A percentile compares a stretch with the other conserved stretches of the same genome.
Evolutionary conservation across 2,797 vertebrate genomes (phyloP).

Genomic region (Poeciliopsis paucimaculata): DNA sequence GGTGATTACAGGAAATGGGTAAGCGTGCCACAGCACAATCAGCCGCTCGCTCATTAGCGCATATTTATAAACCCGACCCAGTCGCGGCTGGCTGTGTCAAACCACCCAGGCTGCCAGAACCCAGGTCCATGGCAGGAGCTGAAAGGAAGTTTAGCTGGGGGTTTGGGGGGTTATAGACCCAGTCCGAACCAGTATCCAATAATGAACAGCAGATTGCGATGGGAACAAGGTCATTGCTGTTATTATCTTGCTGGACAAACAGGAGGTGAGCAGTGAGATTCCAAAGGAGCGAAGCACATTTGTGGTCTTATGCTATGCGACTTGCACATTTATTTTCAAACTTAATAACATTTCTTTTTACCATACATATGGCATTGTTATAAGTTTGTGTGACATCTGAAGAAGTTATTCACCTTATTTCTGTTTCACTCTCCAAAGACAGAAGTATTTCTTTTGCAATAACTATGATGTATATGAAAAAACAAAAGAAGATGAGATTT

Average conservation of each 20-base stretch:
- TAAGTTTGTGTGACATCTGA: slow-evolving; percentile 25
- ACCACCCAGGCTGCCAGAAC: slow-evolving; percentile 51
- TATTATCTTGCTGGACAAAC: slow-evolving; percentile 65
- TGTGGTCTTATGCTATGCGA: slow-evolving; percentile 28
- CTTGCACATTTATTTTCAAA: slow-evolving; percentile 25
- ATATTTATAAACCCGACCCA: slow-evolving; percentile 67
- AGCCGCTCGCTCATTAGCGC: slow-evolving; percentile 65
- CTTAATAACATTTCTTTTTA: slow-evolving; percentile 36
- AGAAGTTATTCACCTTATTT: slow-evolving; percentile 10
- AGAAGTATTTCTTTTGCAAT: not conserved
- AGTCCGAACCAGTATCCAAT: slow-evolving; percentile 48
- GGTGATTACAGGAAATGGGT: slow-evolving; percentile 60
- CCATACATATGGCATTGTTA: slow-evolving; percentile 8
- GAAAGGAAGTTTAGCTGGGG: slow-evolving; percentile 31
- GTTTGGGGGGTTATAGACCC: slow-evolving; percentile 31
- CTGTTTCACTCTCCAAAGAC: slow-evolving; percentile 16
- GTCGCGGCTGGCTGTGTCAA: slow-evolving; percentile 45
- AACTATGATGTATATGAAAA: slow-evolving; percentile 30
- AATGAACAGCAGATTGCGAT: slow-evolving; percentile 67
- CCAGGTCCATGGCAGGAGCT: slow-evolving; percentile 40
- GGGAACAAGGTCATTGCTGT: slow-evolving; percentile 63
- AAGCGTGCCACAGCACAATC: slow-evolving; percentile 65
- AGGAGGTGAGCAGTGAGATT: slow-evolving; percentile 35
- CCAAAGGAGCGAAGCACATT: slow-evolving; percentile 33
- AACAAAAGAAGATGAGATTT: slow-evolving; percentile 20